These are phyloP conservation scores for Pelobates cultripes DNA, from an alignment of 2,797 vertebrate species.

Conservation along the genomic window DNA sequence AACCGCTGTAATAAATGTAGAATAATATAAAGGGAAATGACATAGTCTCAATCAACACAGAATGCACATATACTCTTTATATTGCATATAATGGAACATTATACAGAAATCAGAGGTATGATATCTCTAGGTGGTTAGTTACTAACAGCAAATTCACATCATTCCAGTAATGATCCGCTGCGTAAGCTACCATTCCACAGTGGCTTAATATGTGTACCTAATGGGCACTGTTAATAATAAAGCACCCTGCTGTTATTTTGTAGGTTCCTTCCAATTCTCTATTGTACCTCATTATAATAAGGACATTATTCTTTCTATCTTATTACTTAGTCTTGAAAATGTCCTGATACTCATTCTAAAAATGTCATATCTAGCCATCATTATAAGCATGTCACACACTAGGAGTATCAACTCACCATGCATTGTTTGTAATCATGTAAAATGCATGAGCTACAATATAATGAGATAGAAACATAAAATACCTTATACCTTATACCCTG, in stretches of 20 bases:
- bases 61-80: too few relatives aligned
- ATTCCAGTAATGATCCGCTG: too few relatives aligned
- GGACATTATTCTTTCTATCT: neutral
- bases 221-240: neutral
- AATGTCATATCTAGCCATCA: neutral
- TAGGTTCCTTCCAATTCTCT: neutral
- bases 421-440: conserved; percentile 9
- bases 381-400: neutral
- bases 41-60: too few relatives aligned
- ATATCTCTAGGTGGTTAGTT: too few relatives aligned
- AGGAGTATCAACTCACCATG: neutral
- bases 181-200: neutral
- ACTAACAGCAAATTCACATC: too few relatives aligned
- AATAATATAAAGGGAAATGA: too few relatives aligned
- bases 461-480: neutral
- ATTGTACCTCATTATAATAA: neutral
- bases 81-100: too few relatives aligned
- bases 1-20: too few relatives aligned
- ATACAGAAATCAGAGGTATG: too few relatives aligned
- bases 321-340: neutral
- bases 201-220: neutral
- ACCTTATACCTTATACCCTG: neutral
- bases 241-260: neutral
- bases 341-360: neutral
- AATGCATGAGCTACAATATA: conserved; percentile 1